phyloP scores from a whole-genome alignment of 2,113 vertebrate species.

The Alethe castanea region DNA sequence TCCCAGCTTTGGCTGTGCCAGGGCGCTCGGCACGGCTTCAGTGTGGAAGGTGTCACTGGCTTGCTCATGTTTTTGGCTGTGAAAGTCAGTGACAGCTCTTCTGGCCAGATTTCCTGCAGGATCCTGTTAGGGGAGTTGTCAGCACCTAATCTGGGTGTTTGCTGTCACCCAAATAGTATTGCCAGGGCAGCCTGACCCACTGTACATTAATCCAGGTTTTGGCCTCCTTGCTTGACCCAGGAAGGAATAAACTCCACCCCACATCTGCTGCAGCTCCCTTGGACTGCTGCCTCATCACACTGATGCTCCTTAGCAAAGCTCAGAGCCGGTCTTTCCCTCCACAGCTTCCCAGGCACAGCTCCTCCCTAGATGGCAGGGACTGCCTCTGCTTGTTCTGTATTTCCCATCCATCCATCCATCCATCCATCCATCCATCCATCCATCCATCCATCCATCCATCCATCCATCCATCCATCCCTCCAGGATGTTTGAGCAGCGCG shows the following conservation, averaged over 20 bases:
- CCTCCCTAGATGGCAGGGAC: neutral
- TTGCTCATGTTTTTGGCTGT: neutral
- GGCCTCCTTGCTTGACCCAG: neutral
- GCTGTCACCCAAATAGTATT: neutral
- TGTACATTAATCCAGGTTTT: slow-evolving; percentile 7
- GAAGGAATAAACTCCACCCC: slow-evolving; percentile 8
- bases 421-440: neutral
- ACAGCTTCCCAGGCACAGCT: neutral
- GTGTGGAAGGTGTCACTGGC: neutral
- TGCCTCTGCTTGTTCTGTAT: neutral
- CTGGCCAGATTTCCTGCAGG: neutral
- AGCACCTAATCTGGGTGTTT: slow-evolving; percentile 31
- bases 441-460: neutral
- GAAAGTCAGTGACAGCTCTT: neutral
- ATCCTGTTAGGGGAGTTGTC: slow-evolving; percentile 18
- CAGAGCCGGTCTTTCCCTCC: neutral
- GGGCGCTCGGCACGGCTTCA: neutral
- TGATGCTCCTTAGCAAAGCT: neutral
- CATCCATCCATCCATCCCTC: neutral
- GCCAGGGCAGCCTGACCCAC: slow-evolving; percentile 19
- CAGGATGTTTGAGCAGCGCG: neutral
- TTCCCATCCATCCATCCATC: neutral
- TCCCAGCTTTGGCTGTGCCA: neutral
- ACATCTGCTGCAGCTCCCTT: slow-evolving; percentile 17
- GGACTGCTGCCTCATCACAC: neutral